Evolutionary conservation across 1,140 invertebrate genomes (phyloP).

Genomic region (Zaprionus gabonicus): DNA sequence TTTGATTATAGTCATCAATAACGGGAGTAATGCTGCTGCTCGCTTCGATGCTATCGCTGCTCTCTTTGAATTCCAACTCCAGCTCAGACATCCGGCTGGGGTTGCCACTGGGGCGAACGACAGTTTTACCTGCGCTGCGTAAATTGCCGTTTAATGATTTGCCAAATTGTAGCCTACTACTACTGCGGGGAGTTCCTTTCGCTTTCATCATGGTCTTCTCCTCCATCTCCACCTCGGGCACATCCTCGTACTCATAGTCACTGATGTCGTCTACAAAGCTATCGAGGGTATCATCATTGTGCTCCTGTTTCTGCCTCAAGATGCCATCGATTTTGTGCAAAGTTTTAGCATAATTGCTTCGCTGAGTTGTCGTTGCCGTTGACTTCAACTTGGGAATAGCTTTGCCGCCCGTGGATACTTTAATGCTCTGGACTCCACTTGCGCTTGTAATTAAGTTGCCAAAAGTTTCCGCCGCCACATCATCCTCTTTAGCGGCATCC

Average conservation of each 20-base stretch:
- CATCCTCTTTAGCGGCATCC: background rate
- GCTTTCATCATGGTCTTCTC: background rate
- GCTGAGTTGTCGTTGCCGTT: slow-evolving; percentile 16
- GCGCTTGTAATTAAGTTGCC: slow-evolving; percentile 80
- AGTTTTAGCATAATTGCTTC: slow-evolving; percentile 69
- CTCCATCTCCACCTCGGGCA: background rate
- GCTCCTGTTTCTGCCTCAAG: slow-evolving; percentile 44
- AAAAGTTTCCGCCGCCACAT: slow-evolving; percentile 62
- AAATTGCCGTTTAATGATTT: slow-evolving; percentile 83
- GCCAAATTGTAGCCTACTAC: slow-evolving; percentile 72
- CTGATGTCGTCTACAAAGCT: slow-evolving; percentile 39
- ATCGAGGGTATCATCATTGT: slow-evolving; percentile 15
- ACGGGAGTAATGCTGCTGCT: slow-evolving; percentile 63
- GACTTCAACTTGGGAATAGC: background rate
- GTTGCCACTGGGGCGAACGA: slow-evolving; percentile 36
- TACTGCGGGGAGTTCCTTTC: slow-evolving; percentile 19
- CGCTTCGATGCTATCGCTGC: slow-evolving; percentile 37
- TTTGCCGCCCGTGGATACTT: slow-evolving; percentile 12
- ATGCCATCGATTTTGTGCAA: slow-evolving; percentile 65
- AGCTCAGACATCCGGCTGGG: slow-evolving; percentile 27
- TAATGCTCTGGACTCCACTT: slow-evolving; percentile 43
- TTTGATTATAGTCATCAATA: slow-evolving; percentile 84
- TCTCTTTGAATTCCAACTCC: slow-evolving; percentile 30
- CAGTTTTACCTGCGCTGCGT: slow-evolving; percentile 66
- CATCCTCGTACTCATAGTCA: slow-evolving; percentile 67